A percentile compares a stretch with the other conserved stretches of the same genome.
Evolutionary conservation across 2,888 invertebrate genomes (phyloP).

Genomic region (Drosophila multiciliata): DNA sequence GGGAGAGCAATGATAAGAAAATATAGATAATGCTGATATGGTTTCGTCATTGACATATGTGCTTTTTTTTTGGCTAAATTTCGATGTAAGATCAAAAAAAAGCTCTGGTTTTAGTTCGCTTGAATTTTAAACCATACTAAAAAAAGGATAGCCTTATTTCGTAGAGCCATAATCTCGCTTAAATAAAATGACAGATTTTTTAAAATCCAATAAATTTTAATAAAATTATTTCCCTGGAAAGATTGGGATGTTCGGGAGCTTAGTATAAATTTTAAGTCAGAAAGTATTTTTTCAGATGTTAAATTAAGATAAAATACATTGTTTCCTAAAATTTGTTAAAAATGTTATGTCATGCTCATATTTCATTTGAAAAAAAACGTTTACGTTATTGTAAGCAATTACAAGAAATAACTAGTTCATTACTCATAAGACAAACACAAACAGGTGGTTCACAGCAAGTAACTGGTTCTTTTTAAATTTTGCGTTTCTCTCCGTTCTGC

Average conservation of each 20-base stretch:
- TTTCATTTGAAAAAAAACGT: not conserved
- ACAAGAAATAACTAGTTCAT: conserved; percentile 4
- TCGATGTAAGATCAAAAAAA: not conserved
- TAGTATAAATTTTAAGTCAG: no score
- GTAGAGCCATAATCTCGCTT: no score
- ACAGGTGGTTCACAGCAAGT: conserved; percentile 20
- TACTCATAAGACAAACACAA: not conserved
- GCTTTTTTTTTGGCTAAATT: not conserved
- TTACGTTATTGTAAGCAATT: not conserved
- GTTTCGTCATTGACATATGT: not conserved
- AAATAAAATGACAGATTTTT: no score
- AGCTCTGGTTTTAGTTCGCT: not conserved
- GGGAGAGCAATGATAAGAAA: not conserved
- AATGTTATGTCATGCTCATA: not conserved
- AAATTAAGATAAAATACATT: not conserved
- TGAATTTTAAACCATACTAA: no score
- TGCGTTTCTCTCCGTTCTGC: not conserved
- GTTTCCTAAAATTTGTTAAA: not conserved
- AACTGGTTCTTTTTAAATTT: conserved; percentile 5
- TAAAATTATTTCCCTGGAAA: no score
- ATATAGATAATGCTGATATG: not conserved
- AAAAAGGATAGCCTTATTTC: no score
- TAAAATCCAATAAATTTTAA: no score
- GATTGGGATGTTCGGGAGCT: no score
- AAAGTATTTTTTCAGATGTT: no score